phyloP scores from a whole-genome alignment of 1,140 invertebrate genomes.

The Drosophila mojavensis region DNA sequence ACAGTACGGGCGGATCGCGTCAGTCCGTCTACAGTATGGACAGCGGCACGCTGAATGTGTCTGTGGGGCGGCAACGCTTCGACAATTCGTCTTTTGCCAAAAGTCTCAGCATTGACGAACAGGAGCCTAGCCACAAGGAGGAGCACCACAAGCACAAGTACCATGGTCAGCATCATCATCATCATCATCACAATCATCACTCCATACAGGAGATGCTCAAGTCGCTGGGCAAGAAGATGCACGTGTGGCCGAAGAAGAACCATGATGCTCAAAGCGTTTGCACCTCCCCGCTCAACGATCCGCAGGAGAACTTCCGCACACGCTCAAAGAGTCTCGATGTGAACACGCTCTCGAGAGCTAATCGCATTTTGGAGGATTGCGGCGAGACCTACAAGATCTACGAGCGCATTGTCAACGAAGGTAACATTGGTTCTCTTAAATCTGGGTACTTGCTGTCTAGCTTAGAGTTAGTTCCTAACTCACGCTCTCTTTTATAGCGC shows the following conservation, averaged over 20 bases:
- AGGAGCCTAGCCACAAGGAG: slow-evolving; percentile 70
- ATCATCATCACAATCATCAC: slow-evolving; percentile 85
- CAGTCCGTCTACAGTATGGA: slow-evolving; percentile 62
- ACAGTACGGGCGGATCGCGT: slow-evolving; percentile 46
- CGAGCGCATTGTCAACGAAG: slow-evolving; percentile 91
- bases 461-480: slow-evolving; percentile 3
- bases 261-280: slow-evolving; percentile 85
- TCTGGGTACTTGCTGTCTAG: slow-evolving; percentile 70
- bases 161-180: slow-evolving; percentile 84
- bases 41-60: slow-evolving; percentile 35
- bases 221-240: slow-evolving; percentile 88
- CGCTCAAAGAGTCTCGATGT: slow-evolving; percentile 91
- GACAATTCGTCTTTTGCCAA: slow-evolving; percentile 86
- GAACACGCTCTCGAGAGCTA: slow-evolving; percentile 84
- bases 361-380: slow-evolving; percentile 87
- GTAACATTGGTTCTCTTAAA: slow-evolving; percentile 84
- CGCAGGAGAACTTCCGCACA: slow-evolving; percentile 88
- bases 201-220: slow-evolving; percentile 90
- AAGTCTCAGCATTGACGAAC: slow-evolving; percentile 84
- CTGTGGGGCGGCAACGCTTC: slow-evolving; percentile 80
- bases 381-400: slow-evolving; percentile 92
- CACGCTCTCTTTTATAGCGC: not conserved
- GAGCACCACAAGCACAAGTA: slow-evolving; percentile 65
- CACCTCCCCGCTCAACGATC: slow-evolving; percentile 84
- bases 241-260: slow-evolving; percentile 86